Evolutionary conservation across 2,888 invertebrate species (phyloP).

Genomic region (Oxyteleia sp.): DNA sequence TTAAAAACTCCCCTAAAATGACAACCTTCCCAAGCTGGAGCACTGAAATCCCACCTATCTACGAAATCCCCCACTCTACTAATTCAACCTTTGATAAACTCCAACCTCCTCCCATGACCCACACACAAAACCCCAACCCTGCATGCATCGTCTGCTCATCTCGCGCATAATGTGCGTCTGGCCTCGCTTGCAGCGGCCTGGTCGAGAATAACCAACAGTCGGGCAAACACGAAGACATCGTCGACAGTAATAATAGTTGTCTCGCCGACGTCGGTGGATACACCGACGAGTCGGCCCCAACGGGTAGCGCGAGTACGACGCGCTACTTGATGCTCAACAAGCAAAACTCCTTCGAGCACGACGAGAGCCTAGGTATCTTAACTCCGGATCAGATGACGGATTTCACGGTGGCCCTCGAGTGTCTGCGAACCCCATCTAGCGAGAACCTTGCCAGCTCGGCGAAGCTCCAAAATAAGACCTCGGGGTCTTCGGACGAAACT

Average conservation of each 20-base stretch:
- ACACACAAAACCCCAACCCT: constrained; percentile 29
- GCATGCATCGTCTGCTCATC: constrained; percentile 34
- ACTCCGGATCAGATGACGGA: constrained; percentile 96
- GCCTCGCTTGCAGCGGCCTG: constrained; percentile 75
- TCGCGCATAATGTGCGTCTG: constrained; percentile 50
- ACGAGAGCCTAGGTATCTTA: constrained; percentile 95
- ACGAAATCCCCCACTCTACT: neutral
- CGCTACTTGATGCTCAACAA: constrained; percentile 89
- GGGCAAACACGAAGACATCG: constrained; percentile 81
- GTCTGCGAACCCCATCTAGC: constrained; percentile 90
- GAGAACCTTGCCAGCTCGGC: constrained; percentile 88
- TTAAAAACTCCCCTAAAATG: neutral
- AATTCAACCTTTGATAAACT: neutral
- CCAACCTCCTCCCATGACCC: neutral
- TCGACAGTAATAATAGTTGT: constrained; percentile 78
- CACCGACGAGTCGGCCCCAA: constrained; percentile 88
- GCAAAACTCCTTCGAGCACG: constrained; percentile 93
- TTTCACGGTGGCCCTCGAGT: constrained; percentile 89
- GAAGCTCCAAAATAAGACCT: constrained; percentile 78
- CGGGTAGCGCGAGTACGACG: constrained; percentile 71
- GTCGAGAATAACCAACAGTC: constrained; percentile 80
- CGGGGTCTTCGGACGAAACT: constrained; percentile 79
- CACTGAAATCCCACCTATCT: neutral
- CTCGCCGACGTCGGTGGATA: constrained; percentile 89
- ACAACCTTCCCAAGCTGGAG: neutral